phyloP scores from a whole-genome alignment of 2,888 invertebrate genomes.

The Pristionchus exspectatus region DNA sequence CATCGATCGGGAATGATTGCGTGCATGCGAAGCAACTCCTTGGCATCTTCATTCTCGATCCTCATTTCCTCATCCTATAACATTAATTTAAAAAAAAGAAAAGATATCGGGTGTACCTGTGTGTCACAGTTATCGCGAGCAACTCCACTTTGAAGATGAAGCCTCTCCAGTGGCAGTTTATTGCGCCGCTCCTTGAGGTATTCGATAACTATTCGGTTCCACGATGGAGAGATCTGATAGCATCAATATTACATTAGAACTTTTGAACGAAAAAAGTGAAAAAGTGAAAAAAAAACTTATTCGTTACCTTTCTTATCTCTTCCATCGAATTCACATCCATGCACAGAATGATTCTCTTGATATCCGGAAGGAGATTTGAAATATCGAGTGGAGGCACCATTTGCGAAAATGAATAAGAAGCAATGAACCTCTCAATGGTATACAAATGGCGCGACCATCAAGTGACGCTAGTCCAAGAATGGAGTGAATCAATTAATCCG shows the following conservation, averaged over 20 bases:
- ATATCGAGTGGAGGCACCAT: background rate
- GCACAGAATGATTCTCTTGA: background rate
- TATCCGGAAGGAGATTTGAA: background rate
- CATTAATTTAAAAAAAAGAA: too few relatives aligned
- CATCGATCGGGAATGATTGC: background rate
- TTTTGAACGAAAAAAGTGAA: too few relatives aligned
- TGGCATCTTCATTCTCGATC: too few relatives aligned
- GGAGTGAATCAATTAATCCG: too few relatives aligned
- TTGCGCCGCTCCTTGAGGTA: background rate
- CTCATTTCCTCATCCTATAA: too few relatives aligned
- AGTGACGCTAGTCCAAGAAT: too few relatives aligned
- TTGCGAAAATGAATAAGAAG: too few relatives aligned
- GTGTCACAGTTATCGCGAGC: background rate
- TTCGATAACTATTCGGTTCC: background rate
- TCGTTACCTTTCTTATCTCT: background rate
- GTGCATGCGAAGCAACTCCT: background rate
- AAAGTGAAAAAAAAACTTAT: too few relatives aligned
- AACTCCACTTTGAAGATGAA: background rate
- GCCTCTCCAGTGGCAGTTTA: background rate
- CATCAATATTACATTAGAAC: too few relatives aligned
- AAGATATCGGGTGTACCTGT: too few relatives aligned
- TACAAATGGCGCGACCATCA: too few relatives aligned
- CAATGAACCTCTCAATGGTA: too few relatives aligned
- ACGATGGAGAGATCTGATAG: background rate
- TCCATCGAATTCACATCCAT: background rate